A percentile compares a stretch with the other conserved stretches of the same genome.
phyloP scores from a whole-genome alignment of 2,797 vertebrate species.

The Macroramphosus scolopax region DNA sequence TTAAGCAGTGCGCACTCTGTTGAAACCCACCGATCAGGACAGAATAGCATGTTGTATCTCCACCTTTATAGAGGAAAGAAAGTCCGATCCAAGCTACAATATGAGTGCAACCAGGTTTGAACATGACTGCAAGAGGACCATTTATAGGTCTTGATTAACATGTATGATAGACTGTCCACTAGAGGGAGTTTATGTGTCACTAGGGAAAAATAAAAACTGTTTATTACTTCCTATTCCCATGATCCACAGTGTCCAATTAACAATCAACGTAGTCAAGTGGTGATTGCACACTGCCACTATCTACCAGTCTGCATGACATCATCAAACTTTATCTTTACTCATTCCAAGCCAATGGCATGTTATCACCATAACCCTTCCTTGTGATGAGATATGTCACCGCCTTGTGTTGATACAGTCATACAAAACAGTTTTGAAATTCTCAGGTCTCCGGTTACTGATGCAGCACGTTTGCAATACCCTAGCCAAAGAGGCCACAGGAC shows the following conservation, averaged over 20 bases:
- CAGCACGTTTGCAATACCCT: conserved; percentile 36
- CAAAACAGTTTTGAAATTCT: conserved; percentile 20
- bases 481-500: conserved; percentile 44
- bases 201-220: conserved; percentile 35
- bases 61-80: conserved; percentile 1
- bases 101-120: neutral
- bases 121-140: conserved; percentile 1
- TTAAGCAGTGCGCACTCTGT: conserved; percentile 1
- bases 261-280: conserved; percentile 12
- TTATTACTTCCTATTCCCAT: conserved; percentile 39
- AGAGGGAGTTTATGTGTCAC: conserved; percentile 44
- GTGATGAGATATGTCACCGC: conserved; percentile 4
- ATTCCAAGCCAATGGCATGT: neutral
- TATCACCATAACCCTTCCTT: conserved; percentile 8
- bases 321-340: neutral
- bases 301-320: conserved; percentile 38
- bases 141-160: conserved; percentile 27
- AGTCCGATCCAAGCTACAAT: too few species aligned
- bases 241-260: conserved; percentile 18
- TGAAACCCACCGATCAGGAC: conserved; percentile 3
- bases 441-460: conserved; percentile 19
- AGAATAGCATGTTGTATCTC: conserved; percentile 1
- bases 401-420: conserved; percentile 5
- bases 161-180: conserved; percentile 32
- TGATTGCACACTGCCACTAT: conserved; percentile 17